Percentiles rank a stretch among this genome's conserved stretches.
phyloP scores from a whole-genome alignment of 2,797 vertebrate genomes.

The Dipus sagitta region DNA sequence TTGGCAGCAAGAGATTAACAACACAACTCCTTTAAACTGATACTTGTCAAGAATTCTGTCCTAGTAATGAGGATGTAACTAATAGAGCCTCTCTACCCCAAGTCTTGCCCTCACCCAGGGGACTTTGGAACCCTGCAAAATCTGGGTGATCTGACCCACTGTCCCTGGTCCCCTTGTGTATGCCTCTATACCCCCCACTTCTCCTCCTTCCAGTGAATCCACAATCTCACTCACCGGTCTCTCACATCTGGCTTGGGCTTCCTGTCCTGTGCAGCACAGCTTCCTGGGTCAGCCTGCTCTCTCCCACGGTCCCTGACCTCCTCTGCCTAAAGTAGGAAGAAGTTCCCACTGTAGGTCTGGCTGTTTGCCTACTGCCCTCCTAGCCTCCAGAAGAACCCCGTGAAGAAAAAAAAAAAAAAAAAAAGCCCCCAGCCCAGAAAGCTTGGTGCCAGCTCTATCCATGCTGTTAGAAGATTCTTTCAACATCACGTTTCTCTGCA shows the following conservation, averaged over 20 bases:
- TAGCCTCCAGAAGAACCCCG: background rate
- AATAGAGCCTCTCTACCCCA: background rate
- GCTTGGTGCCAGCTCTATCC: background rate
- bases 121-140: background rate
- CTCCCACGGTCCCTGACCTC: background rate
- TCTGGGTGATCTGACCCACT: background rate
- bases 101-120: background rate
- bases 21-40: no score
- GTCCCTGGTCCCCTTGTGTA: no score
- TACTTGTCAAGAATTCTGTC: no score
- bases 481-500: background rate
- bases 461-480: background rate
- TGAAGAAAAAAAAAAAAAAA: background rate
- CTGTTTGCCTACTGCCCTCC: background rate
- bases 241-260: background rate
- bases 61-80: no score
- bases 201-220: background rate
- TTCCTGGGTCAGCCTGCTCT: background rate
- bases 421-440: background rate
- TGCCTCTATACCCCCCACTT: background rate
- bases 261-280: background rate
- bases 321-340: background rate
- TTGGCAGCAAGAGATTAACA: no score
- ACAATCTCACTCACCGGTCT: background rate
- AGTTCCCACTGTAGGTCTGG: no score